Evolutionary conservation across 2,797 vertebrate genomes (phyloP).

Genomic region (Kryptopterus vitreolus): DNA sequence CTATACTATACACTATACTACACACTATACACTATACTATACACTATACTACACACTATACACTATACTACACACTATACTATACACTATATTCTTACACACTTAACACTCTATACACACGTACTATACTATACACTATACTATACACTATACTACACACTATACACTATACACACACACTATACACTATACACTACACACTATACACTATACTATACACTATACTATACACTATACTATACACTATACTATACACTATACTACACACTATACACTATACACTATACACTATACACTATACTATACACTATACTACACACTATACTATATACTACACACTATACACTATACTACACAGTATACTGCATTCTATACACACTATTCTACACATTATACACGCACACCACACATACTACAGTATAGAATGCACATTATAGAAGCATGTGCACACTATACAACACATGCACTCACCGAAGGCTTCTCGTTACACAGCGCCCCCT

Average conservation of each 20-base stretch:
- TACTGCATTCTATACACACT: too few relatives aligned
- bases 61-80: neutral
- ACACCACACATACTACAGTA: too few relatives aligned
- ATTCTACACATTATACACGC: neutral
- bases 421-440: neutral
- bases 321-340: neutral
- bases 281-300: too few relatives aligned
- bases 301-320: conserved; percentile 32
- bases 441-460: neutral
- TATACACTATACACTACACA: too few relatives aligned
- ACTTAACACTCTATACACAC: too few relatives aligned
- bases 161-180: neutral
- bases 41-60: too few relatives aligned
- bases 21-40: neutral
- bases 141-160: conserved; percentile 35
- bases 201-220: neutral
- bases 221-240: too few relatives aligned
- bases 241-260: conserved; percentile 51
- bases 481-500: too few relatives aligned
- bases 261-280: neutral
- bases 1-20: conserved; percentile 48
- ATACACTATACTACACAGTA: too few relatives aligned
- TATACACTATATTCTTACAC: too few relatives aligned
- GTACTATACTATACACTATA: neutral
- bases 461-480: too few relatives aligned